Evolutionary conservation across 2,113 vertebrate genomes (phyloP).

Genomic region (Turnix velox): DNA sequence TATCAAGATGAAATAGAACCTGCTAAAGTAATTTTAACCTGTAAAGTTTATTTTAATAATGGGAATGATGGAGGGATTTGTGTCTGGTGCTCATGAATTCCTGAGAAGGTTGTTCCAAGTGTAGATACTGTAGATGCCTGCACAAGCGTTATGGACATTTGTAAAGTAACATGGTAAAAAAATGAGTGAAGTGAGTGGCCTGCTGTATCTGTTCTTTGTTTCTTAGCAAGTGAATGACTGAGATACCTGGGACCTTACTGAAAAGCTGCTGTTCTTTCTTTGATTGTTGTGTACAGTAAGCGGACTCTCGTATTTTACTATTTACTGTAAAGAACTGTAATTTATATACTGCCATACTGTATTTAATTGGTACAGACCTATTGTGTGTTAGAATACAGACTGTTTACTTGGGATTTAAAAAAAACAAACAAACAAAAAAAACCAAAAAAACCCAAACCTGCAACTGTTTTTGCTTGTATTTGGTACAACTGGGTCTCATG

Average conservation of each 20-base stretch:
- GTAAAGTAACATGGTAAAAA: conserved; percentile 56
- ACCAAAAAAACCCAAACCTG: not conserved
- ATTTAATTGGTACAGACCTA: conserved; percentile 88
- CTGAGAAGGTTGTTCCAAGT: conserved; percentile 45
- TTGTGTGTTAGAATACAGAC: conserved; percentile 92
- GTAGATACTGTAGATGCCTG: conserved; percentile 64
- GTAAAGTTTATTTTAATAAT: conserved; percentile 53
- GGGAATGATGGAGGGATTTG: conserved; percentile 57
- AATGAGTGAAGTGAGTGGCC: conserved; percentile 61
- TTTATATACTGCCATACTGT: conserved; percentile 90
- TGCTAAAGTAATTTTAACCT: conserved; percentile 56
- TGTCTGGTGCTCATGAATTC: conserved; percentile 50
- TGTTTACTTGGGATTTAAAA: conserved; percentile 77
- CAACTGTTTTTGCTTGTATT: conserved; percentile 25
- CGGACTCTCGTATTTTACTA: conserved; percentile 85
- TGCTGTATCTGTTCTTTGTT: conserved; percentile 73
- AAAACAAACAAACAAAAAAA: not conserved
- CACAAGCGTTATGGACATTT: conserved; percentile 25
- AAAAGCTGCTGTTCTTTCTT: conserved; percentile 89
- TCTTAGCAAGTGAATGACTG: conserved; percentile 64
- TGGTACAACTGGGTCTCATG: not conserved
- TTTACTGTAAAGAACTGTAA: conserved; percentile 96
- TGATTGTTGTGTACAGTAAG: conserved; percentile 89
- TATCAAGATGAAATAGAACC: conserved; percentile 34
- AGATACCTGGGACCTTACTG: conserved; percentile 82